A percentile compares a stretch with the other conserved stretches of the same genome.
phyloP scores from a whole-genome alignment of 53 echinoderm and acorn worm genomes.

The Astropecten irregularis region DNA sequence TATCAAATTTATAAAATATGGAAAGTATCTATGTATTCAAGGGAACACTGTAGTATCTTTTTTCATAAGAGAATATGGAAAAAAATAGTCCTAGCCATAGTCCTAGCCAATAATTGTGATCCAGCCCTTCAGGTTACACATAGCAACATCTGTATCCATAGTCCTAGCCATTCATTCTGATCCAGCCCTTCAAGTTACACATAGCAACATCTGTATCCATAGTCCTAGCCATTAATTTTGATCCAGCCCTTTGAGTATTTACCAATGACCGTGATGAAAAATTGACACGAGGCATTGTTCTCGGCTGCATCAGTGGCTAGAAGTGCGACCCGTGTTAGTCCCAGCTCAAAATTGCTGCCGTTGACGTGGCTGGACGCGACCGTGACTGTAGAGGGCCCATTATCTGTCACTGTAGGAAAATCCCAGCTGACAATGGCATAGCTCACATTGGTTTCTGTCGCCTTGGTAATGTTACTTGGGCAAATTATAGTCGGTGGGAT shows the following conservation, averaged over 20 bases:
- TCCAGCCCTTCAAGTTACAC: too few species aligned
- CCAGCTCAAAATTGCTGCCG: conserved; percentile 7
- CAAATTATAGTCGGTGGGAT: conserved; percentile 35
- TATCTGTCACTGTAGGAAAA: conserved; percentile 50
- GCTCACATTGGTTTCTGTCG: conserved; percentile 15
- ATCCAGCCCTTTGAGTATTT: neutral
- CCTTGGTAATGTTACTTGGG: conserved; percentile 24
- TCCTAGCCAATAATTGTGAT: too few species aligned
- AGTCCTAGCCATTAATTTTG: too few species aligned
- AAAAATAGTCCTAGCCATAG: too few species aligned
- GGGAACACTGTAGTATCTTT: too few species aligned
- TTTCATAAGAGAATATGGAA: too few species aligned
- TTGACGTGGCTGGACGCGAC: conserved; percentile 27
- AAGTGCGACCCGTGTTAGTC: conserved; percentile 33
- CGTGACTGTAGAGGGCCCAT: conserved; percentile 37
- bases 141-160: too few species aligned
- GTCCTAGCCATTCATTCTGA: too few species aligned
- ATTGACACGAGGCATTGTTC: conserved; percentile 50
- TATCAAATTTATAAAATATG: too few species aligned
- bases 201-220: too few species aligned
- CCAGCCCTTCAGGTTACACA: too few species aligned
- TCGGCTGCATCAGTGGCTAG: conserved; percentile 47
- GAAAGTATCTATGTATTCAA: too few species aligned
- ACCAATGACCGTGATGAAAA: conserved; percentile 49
- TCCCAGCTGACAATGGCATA: conserved; percentile 49